Conservation (phyloP, 2,888 invertebrate genomes). For the Rapana venosa region DNA sequence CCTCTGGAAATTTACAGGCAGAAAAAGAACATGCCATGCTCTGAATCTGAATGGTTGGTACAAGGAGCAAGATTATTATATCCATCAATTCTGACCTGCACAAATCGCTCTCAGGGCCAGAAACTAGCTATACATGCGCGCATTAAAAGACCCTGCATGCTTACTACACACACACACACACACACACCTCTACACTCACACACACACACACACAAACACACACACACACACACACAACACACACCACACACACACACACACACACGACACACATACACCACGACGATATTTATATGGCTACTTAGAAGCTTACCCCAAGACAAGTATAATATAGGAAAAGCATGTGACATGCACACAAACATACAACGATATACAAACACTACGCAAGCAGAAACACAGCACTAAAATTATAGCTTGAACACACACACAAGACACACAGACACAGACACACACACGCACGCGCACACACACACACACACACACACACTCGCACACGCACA, state of each 20-base stretch:
- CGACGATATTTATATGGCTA: too few relatives aligned
- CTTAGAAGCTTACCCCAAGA: background rate
- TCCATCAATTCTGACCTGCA: too few relatives aligned
- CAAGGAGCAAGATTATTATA: too few relatives aligned
- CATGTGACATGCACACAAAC: background rate
- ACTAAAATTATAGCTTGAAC: background rate
- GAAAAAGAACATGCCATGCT: too few relatives aligned
- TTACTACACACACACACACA: background rate
- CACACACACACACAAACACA: background rate
- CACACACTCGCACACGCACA: background rate
- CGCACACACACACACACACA: background rate
- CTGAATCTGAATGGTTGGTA: too few relatives aligned
- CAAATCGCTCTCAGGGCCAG: too few relatives aligned
- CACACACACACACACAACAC: background rate
- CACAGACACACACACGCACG: background rate
- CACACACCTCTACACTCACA: background rate
- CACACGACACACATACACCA: background rate
- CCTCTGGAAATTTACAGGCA: background rate
- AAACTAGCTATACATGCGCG: background rate
- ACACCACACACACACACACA: background rate
- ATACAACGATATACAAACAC: slow-evolving; percentile 25
- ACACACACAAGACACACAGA: background rate
- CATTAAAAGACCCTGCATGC: background rate
- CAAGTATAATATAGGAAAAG: background rate
- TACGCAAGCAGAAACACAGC: background rate